phyloP scores from a whole-genome alignment of 2,888 invertebrate species.

The Rhagonycha lutea region DNA sequence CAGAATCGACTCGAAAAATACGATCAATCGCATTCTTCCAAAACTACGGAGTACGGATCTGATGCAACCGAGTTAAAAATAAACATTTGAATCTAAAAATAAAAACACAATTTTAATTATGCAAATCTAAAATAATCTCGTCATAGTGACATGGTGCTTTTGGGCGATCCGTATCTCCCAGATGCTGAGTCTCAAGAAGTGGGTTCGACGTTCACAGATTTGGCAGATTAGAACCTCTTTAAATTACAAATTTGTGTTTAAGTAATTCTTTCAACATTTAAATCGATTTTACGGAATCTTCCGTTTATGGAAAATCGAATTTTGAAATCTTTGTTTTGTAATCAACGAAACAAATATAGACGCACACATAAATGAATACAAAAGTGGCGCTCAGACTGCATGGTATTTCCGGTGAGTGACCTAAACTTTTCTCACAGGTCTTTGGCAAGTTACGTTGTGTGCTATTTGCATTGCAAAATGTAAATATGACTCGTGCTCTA shows the following conservation, averaged over 20 bases:
- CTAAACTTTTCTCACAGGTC: constrained; percentile 5
- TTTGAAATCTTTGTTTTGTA: neutral
- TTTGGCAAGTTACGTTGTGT: constrained; percentile 10
- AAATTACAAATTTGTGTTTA: neutral
- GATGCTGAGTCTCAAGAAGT: neutral
- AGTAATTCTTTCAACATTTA: neutral
- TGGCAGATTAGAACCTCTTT: neutral
- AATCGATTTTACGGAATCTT: neutral
- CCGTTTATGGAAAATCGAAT: neutral
- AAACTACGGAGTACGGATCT: neutral
- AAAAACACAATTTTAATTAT: constrained; percentile 10
- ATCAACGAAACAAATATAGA: neutral
- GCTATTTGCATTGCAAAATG: constrained; percentile 11
- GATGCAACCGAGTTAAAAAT: neutral
- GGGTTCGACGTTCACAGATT: neutral
- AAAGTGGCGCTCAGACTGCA: constrained; percentile 30
- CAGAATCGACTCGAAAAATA: neutral
- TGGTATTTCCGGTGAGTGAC: constrained; percentile 29
- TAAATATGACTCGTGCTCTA: constrained; percentile 8
- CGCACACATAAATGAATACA: constrained; percentile 16
- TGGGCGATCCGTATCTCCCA: neutral
- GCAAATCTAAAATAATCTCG: constrained; percentile 16
- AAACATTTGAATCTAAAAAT: constrained; percentile 11
- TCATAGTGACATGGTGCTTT: constrained; percentile 5
- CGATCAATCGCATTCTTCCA: neutral